phyloP scores from a whole-genome alignment of 2,113 vertebrate species.

The Percina caprodes region DNA sequence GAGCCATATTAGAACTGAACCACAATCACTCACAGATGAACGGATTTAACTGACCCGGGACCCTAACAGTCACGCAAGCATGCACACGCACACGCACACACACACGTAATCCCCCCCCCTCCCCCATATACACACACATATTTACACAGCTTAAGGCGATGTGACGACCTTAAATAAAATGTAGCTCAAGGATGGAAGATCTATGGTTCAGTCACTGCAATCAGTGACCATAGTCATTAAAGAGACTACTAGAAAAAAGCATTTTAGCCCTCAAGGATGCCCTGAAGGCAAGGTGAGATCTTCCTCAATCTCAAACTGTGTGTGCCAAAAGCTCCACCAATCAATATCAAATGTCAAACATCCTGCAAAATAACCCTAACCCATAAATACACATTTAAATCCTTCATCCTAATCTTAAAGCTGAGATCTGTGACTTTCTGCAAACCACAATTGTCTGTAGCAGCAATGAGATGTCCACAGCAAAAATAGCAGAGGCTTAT shows the following conservation, averaged over 20 bases:
- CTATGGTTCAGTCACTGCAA: slow-evolving; percentile 39
- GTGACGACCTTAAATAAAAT: slow-evolving; percentile 30
- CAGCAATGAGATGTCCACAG: not conserved
- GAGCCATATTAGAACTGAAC: slow-evolving; percentile 68
- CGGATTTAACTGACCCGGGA: slow-evolving; percentile 74
- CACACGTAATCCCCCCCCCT: not conserved
- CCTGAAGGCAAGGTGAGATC: slow-evolving; percentile 24
- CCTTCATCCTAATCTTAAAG: not conserved
- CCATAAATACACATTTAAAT: not conserved
- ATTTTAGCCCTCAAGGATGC: slow-evolving; percentile 23
- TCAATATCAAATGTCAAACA: slow-evolving; percentile 18
- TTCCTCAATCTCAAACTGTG: slow-evolving; percentile 8
- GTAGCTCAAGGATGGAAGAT: slow-evolving; percentile 27
- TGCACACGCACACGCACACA: slow-evolving; percentile 7
- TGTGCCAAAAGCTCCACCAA: slow-evolving; percentile 6
- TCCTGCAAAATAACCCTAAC: slow-evolving; percentile 9
- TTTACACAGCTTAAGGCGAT: slow-evolving; percentile 41
- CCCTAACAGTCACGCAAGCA: slow-evolving; percentile 70
- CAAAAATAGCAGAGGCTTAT: not conserved
- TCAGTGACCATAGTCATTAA: slow-evolving; percentile 27
- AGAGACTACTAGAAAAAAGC: not conserved
- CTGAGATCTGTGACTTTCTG: not conserved
- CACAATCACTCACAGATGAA: slow-evolving; percentile 70
- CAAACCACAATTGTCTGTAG: not conserved
- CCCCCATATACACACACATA: slow-evolving; percentile 6